These are phyloP conservation scores for Atethmia centrago DNA, from an alignment of 2,888 invertebrate genomes.

Conservation along the genomic window DNA sequence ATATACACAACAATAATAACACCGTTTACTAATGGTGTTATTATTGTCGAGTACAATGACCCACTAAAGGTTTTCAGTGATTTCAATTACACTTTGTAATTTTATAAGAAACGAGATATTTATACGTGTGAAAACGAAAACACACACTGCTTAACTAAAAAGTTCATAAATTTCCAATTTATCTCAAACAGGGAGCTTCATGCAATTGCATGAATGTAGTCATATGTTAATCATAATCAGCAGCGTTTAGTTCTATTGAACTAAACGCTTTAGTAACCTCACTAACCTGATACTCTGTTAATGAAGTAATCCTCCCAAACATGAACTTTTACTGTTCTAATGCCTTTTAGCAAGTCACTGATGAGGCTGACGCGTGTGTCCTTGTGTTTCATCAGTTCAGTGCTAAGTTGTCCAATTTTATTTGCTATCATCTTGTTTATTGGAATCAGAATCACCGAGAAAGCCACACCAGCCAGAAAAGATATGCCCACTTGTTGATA, in stretches of 20 bases:
- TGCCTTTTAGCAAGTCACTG: slow-evolving; percentile 96
- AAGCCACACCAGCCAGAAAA: slow-evolving; percentile 96
- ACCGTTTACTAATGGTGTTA: not conserved
- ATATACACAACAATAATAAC: too few relatives aligned
- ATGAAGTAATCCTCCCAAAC: slow-evolving; percentile 98
- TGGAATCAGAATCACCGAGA: slow-evolving; percentile 97
- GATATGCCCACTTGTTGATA: slow-evolving; percentile 97
- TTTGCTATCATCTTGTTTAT: slow-evolving; percentile 97
- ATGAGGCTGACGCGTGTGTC: slow-evolving; percentile 97
- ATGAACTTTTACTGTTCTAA: slow-evolving; percentile 97
- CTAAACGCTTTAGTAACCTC: not conserved
- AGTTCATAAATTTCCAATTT: not conserved
- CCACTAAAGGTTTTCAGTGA: not conserved
- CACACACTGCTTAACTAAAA: not conserved
- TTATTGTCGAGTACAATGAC: too few relatives aligned
- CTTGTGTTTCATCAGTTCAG: slow-evolving; percentile 97
- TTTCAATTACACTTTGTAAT: not conserved
- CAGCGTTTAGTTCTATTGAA: not conserved
- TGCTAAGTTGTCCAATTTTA: slow-evolving; percentile 96
- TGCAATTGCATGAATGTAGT: too few relatives aligned
- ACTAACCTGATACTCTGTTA: slow-evolving; percentile 92
- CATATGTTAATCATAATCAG: too few relatives aligned
- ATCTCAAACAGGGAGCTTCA: not conserved
- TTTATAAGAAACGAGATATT: not conserved
- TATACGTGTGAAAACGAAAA: too few relatives aligned